Evolutionary conservation across 2,797 vertebrate species (phyloP), one percentile per base, ranked within the genome.

Genomic region (Babyrousa celebensis): DNA sequence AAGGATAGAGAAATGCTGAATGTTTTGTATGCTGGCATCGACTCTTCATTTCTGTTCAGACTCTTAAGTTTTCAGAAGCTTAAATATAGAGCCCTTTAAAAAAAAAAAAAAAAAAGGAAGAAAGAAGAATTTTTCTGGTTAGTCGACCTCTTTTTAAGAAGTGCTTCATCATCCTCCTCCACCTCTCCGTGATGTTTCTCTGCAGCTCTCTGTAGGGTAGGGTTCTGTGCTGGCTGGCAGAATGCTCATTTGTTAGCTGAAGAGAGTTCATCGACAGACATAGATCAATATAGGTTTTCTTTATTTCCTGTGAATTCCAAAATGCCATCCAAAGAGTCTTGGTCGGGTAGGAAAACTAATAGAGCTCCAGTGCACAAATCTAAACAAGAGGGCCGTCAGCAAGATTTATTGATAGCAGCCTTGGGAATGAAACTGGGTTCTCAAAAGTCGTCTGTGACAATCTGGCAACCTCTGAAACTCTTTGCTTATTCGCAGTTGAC

Each of bases 401-500:
- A 99, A 98, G 99, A 99, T 91, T 99, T 99, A 75, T 98, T 99
- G 99, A 99, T 99, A 60, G 99, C 99, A 58, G 99, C 99, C 85
- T 97, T 99, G 98, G 99, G 99, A 97, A 99, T 99, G 99, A 99
- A 99, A 98, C 99, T 99, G 99, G 99, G 99, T 96, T 98, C 99
- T 98, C 99, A 99, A 98, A 99, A 99, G 99, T 99, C 99, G 74
- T 99, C 99, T 29, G 99, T 99, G 98, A 99, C 99, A 58, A 99
- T 99, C 98, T 99, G 99, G 99, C 99, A 99, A 98, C 99, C 99
- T 97, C 99, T 99, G 97, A 99, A 99, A 99, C 99, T 99, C 97
- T 99, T 99, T 98, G 99, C 99, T 99, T 99, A 99, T 99, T 99
- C 99, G 65, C 99, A 99, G 99, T 98, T 99, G 99, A 99, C 99